Evolutionary conservation across 2,113 vertebrate species (phyloP), one percentile per base, ranked within the genome.

Genomic region (Gopherus evgoodei): DNA sequence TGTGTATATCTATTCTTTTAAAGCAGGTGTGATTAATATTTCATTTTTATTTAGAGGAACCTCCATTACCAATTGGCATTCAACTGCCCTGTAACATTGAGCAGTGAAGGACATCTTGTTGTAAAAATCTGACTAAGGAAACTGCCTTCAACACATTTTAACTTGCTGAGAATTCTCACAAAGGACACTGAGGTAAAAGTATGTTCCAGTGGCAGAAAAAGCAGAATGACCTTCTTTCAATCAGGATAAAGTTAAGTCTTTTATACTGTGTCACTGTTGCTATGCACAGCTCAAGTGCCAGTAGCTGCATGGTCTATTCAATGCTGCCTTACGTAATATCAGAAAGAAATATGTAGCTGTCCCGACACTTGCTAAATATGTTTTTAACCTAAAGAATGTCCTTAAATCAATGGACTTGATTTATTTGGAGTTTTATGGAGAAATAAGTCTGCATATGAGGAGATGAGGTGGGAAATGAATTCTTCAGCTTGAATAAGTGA

Each of bases 91-190:
- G 82, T 85, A 91, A 97, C 96, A 35, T 65, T 93, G 44, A 96
- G 31, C 54, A 89, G 59, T 94, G 62, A 83, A 98, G 42, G 76
- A 91, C 90, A 93, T 87, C 59, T 89, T 84, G 95, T 94, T 72
- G 93, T 83, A 98, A 92, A 98, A 97, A 81, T 94, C 62, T 97
- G 83, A 97, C 98, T 97, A 97, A 86, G 89, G 95, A 97, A 95
- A 31, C 13, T 94, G 35, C 84, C 89, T 97, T 96, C 53, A 90
- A 96, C 94, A 42, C 56, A 95, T 95, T 98, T 97, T 84, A 49
- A 90, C 56, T 75, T 87, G 78, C 49, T 88, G 22, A 89, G 8
- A 25, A 42, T 95, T 96, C 92, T 93, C 44, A 91, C 19, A 89
- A 75, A 78, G 56, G 75, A 96, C 38, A 94, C 29, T 19, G 50